These are phyloP conservation scores for Oxytorus armatus DNA, from an alignment of 2,888 invertebrate species.

Conservation along the genomic window DNA sequence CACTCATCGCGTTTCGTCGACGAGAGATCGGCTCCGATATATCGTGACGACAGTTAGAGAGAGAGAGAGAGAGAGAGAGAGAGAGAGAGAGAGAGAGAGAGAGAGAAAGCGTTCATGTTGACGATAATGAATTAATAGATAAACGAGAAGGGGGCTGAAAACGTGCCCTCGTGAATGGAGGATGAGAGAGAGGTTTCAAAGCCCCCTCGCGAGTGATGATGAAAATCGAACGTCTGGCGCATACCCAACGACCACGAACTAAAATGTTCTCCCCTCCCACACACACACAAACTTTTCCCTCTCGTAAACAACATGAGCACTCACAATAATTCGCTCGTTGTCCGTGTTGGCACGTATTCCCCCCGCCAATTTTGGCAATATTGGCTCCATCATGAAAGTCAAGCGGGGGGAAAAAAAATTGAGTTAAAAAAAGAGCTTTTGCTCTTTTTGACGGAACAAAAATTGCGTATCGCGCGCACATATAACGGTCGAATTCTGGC, in stretches of 20 bases:
- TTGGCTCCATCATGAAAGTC: conserved; percentile 28
- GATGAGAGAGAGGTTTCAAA: conserved; percentile 26
- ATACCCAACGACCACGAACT: conserved; percentile 13
- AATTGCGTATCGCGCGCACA: neutral
- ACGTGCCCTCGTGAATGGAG: conserved; percentile 15
- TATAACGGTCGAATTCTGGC: conserved; percentile 4
- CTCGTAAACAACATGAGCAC: conserved; percentile 1
- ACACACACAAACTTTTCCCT: neutral
- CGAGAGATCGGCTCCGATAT: conserved; percentile 22
- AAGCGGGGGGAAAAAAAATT: conserved; percentile 2
- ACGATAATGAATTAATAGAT: conserved; percentile 63
- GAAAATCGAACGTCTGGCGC: conserved; percentile 32
- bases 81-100: neutral
- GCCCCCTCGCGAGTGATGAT: conserved; percentile 22
- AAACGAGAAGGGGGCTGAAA: conserved; percentile 37
- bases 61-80: neutral
- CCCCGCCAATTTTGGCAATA: conserved; percentile 40
- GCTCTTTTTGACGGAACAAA: neutral
- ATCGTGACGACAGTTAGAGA: neutral
- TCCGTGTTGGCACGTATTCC: conserved; percentile 22
- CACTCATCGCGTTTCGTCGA: conserved; percentile 8
- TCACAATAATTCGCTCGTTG: conserved; percentile 17
- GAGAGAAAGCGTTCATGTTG: conserved; percentile 27
- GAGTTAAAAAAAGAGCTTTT: neutral
- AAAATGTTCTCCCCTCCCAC: conserved; percentile 25